Evolutionary conservation across 2,113 vertebrate genomes (phyloP).

Genomic region (Synodontis membranacea): DNA sequence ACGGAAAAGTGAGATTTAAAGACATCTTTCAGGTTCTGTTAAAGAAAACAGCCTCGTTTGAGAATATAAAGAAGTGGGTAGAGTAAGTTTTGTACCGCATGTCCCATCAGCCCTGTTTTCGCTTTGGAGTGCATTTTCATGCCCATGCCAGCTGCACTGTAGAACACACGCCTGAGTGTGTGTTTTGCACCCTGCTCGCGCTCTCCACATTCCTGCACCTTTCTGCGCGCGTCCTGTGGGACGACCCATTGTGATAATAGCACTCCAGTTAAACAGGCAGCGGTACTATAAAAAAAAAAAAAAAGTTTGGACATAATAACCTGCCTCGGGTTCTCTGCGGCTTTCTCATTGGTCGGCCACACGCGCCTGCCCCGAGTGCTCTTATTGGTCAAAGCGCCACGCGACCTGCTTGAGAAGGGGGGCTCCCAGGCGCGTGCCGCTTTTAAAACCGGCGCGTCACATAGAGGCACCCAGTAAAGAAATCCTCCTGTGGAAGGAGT

Average conservation of each 20-base stretch:
- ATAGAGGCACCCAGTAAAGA: slow-evolving; percentile 85
- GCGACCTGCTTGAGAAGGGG: slow-evolving; percentile 89
- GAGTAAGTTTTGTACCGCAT: not conserved
- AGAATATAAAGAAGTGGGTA: not conserved
- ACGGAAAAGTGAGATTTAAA: not conserved
- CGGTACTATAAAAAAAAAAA: slow-evolving; percentile 64
- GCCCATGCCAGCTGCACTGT: slow-evolving; percentile 19
- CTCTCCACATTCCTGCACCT: slow-evolving; percentile 61
- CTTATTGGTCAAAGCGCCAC: slow-evolving; percentile 81
- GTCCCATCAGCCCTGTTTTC: not conserved
- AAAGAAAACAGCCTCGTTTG: not conserved
- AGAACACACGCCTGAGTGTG: slow-evolving; percentile 19
- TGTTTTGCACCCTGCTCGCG: slow-evolving; percentile 49
- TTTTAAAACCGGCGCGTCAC: slow-evolving; percentile 87
- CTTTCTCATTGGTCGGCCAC: slow-evolving; percentile 83
- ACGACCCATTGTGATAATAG: slow-evolving; percentile 64
- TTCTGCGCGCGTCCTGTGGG: slow-evolving; percentile 69
- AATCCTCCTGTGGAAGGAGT: slow-evolving; percentile 76
- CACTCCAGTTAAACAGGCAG: slow-evolving; percentile 68
- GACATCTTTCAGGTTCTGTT: not conserved
- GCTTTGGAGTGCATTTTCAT: not conserved
- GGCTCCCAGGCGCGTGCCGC: slow-evolving; percentile 92
- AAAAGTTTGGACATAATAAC: slow-evolving; percentile 60
- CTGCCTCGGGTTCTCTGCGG: slow-evolving; percentile 65
- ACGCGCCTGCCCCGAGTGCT: slow-evolving; percentile 79